Conservation (phyloP, 1,140 invertebrate genomes). For the Phortica variegata region DNA sequence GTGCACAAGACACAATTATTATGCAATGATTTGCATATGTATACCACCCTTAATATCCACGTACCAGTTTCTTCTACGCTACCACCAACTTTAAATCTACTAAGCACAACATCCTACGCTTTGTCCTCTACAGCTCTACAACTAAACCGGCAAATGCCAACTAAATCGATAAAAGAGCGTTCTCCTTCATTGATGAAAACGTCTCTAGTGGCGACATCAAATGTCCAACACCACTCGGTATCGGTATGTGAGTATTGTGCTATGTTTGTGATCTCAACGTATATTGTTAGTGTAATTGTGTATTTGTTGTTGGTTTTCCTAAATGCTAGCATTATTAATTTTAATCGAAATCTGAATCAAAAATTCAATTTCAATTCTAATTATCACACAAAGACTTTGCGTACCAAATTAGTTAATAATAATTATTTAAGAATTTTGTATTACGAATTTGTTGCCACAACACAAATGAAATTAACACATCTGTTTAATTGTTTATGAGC, state of each 20-base stretch:
- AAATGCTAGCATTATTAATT: slow-evolving; percentile 1
- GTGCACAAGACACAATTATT: slow-evolving; percentile 19
- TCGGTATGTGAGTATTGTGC: slow-evolving; percentile 23
- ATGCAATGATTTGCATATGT: slow-evolving; percentile 38
- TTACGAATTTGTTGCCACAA: slow-evolving; percentile 29
- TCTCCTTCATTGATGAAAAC: too few species aligned
- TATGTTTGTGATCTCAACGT: slow-evolving; percentile 18
- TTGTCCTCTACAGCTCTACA: slow-evolving; percentile 22
- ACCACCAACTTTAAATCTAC: slow-evolving; percentile 27
- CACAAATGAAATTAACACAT: neutral
- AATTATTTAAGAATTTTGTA: slow-evolving; percentile 43
- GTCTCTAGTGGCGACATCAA: too few species aligned
- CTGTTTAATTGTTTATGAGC: slow-evolving; percentile 22
- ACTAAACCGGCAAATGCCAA: too few species aligned
- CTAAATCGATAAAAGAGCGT: too few species aligned
- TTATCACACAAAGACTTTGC: slow-evolving; percentile 45
- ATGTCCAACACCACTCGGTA: too few species aligned
- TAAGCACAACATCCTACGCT: slow-evolving; percentile 48
- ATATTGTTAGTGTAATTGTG: slow-evolving; percentile 37
- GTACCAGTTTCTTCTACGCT: slow-evolving; percentile 1
- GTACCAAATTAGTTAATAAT: slow-evolving; percentile 52
- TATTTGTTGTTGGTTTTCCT: slow-evolving; percentile 21
- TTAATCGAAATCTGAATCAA: slow-evolving; percentile 1
- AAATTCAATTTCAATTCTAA: neutral
- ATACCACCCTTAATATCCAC: slow-evolving; percentile 1